Evolutionary conservation across 1,140 invertebrate species (phyloP).

Genomic region (Dendrolimus punctatus): DNA sequence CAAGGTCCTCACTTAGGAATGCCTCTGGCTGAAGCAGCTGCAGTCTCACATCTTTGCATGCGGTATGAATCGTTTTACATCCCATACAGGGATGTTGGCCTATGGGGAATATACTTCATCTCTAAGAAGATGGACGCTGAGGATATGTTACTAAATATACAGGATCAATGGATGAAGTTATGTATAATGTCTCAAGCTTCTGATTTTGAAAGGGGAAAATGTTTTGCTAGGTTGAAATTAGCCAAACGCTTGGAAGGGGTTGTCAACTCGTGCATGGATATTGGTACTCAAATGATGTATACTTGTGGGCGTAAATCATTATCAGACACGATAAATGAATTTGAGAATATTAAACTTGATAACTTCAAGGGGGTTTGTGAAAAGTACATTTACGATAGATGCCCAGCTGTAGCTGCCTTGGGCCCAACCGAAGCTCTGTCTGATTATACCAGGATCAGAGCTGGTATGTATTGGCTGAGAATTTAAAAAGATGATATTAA

Average conservation of each 20-base stretch:
- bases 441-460: slow-evolving; percentile 78
- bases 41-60: slow-evolving; percentile 35
- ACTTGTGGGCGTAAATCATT: slow-evolving; percentile 79
- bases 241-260: slow-evolving; percentile 82
- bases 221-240: slow-evolving; percentile 55
- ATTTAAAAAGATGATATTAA: slow-evolving; percentile 14
- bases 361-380: slow-evolving; percentile 74
- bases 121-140: slow-evolving; percentile 36
- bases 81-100: slow-evolving; percentile 47
- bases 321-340: slow-evolving; percentile 77
- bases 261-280: slow-evolving; percentile 85
- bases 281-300: slow-evolving; percentile 85
- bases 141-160: slow-evolving; percentile 41
- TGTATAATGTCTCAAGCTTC: slow-evolving; percentile 29
- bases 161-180: slow-evolving; percentile 55
- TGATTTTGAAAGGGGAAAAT: slow-evolving; percentile 49
- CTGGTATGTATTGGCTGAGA: slow-evolving; percentile 77
- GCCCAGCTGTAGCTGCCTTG: slow-evolving; percentile 80
- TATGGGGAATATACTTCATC: slow-evolving; percentile 67
- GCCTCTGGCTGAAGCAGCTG: slow-evolving; percentile 38
- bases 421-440: slow-evolving; percentile 79
- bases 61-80: slow-evolving; percentile 64
- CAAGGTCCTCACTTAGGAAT: slow-evolving; percentile 39
- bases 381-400: slow-evolving; percentile 81
- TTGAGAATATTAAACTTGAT: slow-evolving; percentile 74